Evolutionary conservation across 2,888 invertebrate species (phyloP), one percentile per base, ranked within the genome.

Genomic region (Anoncus sp.): DNA sequence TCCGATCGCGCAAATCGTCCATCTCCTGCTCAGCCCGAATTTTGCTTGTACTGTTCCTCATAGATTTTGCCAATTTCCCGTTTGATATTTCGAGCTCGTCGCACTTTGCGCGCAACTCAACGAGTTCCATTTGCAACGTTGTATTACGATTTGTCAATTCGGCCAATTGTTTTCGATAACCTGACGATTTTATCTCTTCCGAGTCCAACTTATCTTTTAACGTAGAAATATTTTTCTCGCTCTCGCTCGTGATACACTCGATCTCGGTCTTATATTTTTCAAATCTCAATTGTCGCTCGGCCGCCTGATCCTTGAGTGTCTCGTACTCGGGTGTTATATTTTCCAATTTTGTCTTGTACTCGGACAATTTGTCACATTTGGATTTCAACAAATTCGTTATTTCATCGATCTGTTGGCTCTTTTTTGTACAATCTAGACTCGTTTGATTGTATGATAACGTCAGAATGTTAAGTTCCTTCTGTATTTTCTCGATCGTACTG

Each of bases 41-140:
- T 38, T 93, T 93, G 73, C 92, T 92, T 43, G 93, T 92, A 83
- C 92, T 92, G 84, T 90, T 92, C n/a, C 93, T 92, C 27, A 93
- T 83, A 60, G 88, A 90, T 27, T 81, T 82, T 3, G 82, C 67
- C 18, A 91, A 73, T 57, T 92, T 93, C 22, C 91, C 91, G 14
- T 93, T 91, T 0, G 88, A 88, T 51, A 89, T 91, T 3, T 91
- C 91, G 3, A 93, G 85, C 18, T 90, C 90, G 77, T 92, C 92
- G 84, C 92, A 92, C 77, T 92, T 93, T 40, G 92, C 92, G 1
- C 92, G 92, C 76, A 93, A 91, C 0, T 90, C 91, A 75, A 93
- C 92, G 78, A 89, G 86, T 3, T 93, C 89, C 45, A 89, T 90
- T 57, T 91, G 71, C 69, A 93, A 91, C 82, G 91, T 90, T 0